These are phyloP conservation scores for Stomatorhinus walkeri DNA, from an alignment of 2,797 vertebrate genomes.

Conservation along the genomic window DNA sequence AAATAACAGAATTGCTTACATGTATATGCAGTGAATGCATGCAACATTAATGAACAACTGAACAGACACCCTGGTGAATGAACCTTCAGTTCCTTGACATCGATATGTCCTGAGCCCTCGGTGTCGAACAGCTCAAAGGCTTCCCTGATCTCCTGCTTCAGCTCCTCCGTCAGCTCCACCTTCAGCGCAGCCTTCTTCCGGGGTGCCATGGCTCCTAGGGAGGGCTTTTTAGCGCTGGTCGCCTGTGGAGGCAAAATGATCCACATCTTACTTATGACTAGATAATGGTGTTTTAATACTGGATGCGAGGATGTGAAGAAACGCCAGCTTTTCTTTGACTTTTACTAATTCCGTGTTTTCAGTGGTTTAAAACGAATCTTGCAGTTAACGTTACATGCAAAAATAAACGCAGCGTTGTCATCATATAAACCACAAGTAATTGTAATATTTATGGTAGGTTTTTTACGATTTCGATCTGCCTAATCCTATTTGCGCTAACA, in stretches of 20 bases:
- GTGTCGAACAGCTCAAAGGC: conserved; percentile 90
- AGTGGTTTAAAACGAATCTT: neutral
- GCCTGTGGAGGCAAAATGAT: conserved; percentile 55
- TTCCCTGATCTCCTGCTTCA: conserved; percentile 80
- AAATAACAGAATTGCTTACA: neutral
- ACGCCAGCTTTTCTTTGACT: neutral
- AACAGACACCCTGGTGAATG: neutral
- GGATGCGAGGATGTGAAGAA: neutral
- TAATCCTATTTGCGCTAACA: neutral
- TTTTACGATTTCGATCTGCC: neutral
- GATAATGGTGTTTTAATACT: neutral
- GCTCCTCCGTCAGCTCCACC: conserved; percentile 78
- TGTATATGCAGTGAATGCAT: neutral
- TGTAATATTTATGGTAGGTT: neutral
- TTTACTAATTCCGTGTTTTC: neutral
- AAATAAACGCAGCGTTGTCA: neutral
- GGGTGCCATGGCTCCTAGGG: conserved; percentile 63
- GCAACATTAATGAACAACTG: neutral
- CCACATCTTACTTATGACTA: neutral
- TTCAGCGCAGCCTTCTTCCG: conserved; percentile 72
- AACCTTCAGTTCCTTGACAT: conserved; percentile 87
- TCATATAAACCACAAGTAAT: neutral
- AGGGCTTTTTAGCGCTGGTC: conserved; percentile 70
- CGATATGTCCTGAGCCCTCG: conserved; percentile 77
- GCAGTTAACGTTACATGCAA: neutral